Percentiles rank a stretch among this genome's conserved stretches.
phyloP scores from a whole-genome alignment of 2,888 invertebrate genomes.

The Chaitophorus viminalis region DNA sequence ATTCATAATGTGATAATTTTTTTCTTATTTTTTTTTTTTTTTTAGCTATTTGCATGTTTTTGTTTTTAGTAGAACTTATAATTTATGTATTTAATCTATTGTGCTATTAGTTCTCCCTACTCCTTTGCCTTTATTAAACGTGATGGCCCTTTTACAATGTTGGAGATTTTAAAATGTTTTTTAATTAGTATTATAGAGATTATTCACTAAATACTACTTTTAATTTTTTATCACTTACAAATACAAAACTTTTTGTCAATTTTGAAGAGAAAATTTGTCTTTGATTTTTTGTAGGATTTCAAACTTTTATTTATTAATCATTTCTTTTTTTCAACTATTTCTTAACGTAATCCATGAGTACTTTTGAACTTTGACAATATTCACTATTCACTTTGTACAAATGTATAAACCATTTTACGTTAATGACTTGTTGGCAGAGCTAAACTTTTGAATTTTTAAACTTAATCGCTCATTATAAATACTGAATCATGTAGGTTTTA shows the following conservation, averaged over 20 bases:
- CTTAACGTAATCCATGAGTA: background rate
- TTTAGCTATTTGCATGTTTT: constrained; percentile 59
- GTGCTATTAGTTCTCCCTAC: constrained; percentile 45
- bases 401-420: constrained; percentile 35
- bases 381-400: constrained; percentile 40
- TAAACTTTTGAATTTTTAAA: constrained; percentile 49
- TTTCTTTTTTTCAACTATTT: background rate
- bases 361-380: constrained; percentile 54
- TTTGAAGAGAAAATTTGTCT: constrained; percentile 5
- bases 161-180: constrained; percentile 38
- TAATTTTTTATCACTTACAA: constrained; percentile 25
- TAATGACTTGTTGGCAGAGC: constrained; percentile 50
- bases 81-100: constrained; percentile 44
- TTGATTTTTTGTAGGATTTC: constrained; percentile 2
- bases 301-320: background rate
- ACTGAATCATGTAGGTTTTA: constrained; percentile 38
- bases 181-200: constrained; percentile 46
- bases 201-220: constrained; percentile 36
- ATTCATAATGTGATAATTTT: constrained; percentile 59
- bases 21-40: constrained; percentile 22
- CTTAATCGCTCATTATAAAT: constrained; percentile 55
- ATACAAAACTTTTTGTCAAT: constrained; percentile 24
- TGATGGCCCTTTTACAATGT: constrained; percentile 16
- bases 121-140: background rate
- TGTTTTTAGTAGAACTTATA: constrained; percentile 43